Evolutionary conservation across 2,888 invertebrate genomes (phyloP), one percentile per base, ranked within the genome.

Genomic region (Aporophyla lueneburgensis): DNA sequence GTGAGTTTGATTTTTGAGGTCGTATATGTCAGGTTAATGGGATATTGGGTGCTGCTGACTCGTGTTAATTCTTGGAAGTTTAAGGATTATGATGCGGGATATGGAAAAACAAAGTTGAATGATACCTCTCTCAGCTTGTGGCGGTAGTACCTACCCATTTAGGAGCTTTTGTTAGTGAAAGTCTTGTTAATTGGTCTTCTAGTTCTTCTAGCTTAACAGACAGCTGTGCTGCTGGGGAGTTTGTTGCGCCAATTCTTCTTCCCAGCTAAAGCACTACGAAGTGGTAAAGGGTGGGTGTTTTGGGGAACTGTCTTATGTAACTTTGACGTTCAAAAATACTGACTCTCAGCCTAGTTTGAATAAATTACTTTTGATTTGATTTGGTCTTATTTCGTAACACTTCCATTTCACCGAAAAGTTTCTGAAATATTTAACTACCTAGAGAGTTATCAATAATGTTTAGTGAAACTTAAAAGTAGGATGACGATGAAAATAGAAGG

Each of bases 1-100:
- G 86, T 80, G 80, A 87, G 81, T 82, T 84, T 86, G 88, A 87
- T 88, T 88, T 87, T 88, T 85, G 72, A 79, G 76, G 74, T 75
- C 79, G 59, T 86, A 74, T 88, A 77, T 72, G 83, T 73, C 33
- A 71, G 49, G 82, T 76, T 85, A 84, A 81, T 83, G 63, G 63
- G 81, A 56, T 82, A 71, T 79, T 62, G 69, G 63, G 24, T 53
- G 70, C 12, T 68, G 14, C n/a, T 77, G 71, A 43, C 51, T 77
- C 51, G 51, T 56, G 51, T 4, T 65, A 19, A 49, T 43, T 51
- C 10, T 74, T 76, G 27, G 14, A n/a, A 5, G 2, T 14, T 51
- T 2, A 21, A 21, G 21, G 46, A 27, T 54, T 54, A 27, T 62
- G 7, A 19, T 14, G n/a, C 6, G 16, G 27, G n/a, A n/a, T 21